Evolutionary conservation across 2,797 vertebrate species (phyloP).

Genomic region (Sebastes cheni): DNA sequence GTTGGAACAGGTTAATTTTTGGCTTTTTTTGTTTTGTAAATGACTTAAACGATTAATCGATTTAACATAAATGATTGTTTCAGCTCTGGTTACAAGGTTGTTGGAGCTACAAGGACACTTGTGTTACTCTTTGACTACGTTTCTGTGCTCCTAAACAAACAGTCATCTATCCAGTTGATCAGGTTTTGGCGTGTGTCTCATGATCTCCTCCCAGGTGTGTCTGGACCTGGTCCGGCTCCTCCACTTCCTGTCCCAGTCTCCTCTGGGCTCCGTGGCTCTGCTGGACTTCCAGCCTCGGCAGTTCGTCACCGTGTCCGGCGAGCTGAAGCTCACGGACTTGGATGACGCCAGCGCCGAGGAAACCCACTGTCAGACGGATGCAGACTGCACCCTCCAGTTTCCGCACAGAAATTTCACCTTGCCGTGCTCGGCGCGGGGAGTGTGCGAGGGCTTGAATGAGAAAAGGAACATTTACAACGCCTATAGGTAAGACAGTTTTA

Average conservation of each 20-base stretch:
- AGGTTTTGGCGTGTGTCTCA: constrained; percentile 19
- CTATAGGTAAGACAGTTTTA: constrained; percentile 83
- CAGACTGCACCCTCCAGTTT: constrained; percentile 87
- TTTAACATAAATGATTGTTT: not conserved
- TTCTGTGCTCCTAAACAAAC: not conserved
- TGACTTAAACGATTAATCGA: not conserved
- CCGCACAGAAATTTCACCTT: constrained; percentile 87
- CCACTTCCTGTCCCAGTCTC: constrained; percentile 89
- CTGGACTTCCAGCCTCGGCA: constrained; percentile 95
- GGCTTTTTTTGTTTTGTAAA: not conserved
- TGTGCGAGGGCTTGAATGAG: constrained; percentile 88
- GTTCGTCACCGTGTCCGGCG: constrained; percentile 90
- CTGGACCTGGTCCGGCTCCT: constrained; percentile 89
- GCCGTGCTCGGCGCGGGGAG: constrained; percentile 76
- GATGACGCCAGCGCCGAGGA: constrained; percentile 88
- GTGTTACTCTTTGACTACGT: not conserved
- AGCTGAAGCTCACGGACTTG: constrained; percentile 92
- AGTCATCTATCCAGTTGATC: constrained; percentile 17
- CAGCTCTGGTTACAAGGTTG: not conserved
- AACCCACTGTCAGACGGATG: constrained; percentile 76
- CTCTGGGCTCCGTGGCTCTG: constrained; percentile 90
- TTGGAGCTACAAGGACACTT: not conserved
- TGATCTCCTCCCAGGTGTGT: constrained; percentile 84
- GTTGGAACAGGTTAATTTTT: not conserved
- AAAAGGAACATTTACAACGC: constrained; percentile 94